phyloP scores from a whole-genome alignment of 2,888 invertebrate genomes.

The Chymomyza caudatula region DNA sequence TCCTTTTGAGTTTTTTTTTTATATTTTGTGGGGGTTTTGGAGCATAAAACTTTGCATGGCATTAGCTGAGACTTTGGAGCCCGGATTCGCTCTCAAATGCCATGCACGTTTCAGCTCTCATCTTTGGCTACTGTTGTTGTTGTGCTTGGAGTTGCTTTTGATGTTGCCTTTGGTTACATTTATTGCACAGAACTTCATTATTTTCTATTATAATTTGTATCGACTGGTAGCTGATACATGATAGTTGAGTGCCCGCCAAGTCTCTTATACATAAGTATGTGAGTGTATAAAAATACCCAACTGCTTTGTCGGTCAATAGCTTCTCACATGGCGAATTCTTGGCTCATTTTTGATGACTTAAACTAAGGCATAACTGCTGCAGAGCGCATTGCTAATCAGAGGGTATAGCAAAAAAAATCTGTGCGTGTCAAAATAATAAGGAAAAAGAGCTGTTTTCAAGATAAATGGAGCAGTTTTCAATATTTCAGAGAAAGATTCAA shows the following conservation, averaged over 20 bases:
- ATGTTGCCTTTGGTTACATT: conserved; percentile 64
- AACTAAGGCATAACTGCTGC: neutral
- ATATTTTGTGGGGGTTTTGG: conserved; percentile 8
- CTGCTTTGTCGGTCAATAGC: conserved; percentile 66
- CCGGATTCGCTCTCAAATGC: conserved; percentile 52
- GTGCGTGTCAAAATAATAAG: no score
- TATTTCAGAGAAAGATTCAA: no score
- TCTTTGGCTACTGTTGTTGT: neutral
- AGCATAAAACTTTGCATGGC: conserved; percentile 55
- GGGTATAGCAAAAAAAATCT: no score
- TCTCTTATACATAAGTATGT: neutral
- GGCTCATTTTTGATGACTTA: neutral
- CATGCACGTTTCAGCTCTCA: conserved; percentile 39
- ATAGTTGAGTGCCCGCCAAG: neutral
- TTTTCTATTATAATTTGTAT: conserved; percentile 49
- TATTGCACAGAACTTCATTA: conserved; percentile 64
- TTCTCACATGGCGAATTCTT: conserved; percentile 22
- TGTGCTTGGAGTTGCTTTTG: conserved; percentile 45
- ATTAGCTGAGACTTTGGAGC: conserved; percentile 48
- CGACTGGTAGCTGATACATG: conserved; percentile 12
- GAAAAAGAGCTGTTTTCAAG: no score
- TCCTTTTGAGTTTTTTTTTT: conserved; percentile 9
- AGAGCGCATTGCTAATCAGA: no score
- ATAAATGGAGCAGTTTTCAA: no score
- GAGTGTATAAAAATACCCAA: conserved; percentile 2